phyloP scores from a whole-genome alignment of 2,888 invertebrate species.

The Marasmarcha lunaedactyla region DNA sequence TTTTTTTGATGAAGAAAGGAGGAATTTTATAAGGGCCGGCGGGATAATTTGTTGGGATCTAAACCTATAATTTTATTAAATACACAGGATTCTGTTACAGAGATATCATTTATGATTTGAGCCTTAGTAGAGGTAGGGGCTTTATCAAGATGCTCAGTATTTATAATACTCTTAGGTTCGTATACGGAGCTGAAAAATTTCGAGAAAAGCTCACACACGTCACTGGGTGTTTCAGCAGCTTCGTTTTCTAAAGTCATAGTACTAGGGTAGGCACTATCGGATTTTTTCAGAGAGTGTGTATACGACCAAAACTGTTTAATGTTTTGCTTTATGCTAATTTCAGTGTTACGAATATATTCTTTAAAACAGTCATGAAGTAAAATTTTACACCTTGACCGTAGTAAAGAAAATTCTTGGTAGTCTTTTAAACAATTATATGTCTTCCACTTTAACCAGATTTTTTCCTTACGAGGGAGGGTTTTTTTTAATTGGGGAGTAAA shows the following conservation, averaged over 20 bases:
- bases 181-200: not conserved
- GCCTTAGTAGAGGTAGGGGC: no score
- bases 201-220: not conserved
- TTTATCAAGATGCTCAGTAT: not conserved
- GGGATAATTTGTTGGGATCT: no score
- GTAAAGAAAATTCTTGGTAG: not conserved
- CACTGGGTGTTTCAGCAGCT: not conserved
- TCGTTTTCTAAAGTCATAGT: not conserved
- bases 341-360: not conserved
- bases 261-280: not conserved
- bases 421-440: not conserved
- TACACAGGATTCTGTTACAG: no score
- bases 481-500: not conserved
- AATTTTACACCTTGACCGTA: not conserved
- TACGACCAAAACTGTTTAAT: not conserved
- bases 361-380: not conserved
- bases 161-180: not conserved
- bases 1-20: not conserved
- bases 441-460: not conserved
- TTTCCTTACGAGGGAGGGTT: not conserved
- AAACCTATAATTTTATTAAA: no score
- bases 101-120: no score
- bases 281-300: not conserved
- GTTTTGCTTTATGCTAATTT: not conserved
- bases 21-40: not conserved